Base-by-base conservation (phyloP, 2,113 vertebrate genomes). In the Sylvicapra grimmia region DNA sequence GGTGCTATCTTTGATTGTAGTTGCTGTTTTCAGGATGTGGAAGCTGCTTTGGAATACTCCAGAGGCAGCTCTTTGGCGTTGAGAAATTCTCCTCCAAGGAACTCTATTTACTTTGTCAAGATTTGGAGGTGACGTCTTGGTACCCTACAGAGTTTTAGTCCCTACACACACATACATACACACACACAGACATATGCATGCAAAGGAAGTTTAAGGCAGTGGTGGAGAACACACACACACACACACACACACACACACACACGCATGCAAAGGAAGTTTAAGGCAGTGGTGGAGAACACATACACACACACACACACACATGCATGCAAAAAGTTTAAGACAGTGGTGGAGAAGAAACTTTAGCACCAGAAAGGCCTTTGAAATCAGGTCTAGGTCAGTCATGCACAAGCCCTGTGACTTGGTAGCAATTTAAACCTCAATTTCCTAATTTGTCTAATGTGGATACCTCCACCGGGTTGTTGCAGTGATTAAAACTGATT, bases 21-120 rank as follows among this genome's bases (percentile, higher is more conserved):
- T 89, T 97, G 86, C 58, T 93, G 77, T 97, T 98, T 98, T 65
- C 97, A 98, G 98, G 97, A 98, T 95, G 89, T 16, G 77, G 87
- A 98, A 97, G 94, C 84, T 88, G 72, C 95, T 97, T 36, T 65
- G 85, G 54, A 93, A 36, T 29, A 49, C 97, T 90, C 84, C n/a
- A 96, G 95, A 95, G 96, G 85, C 56, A 97, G 92, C 63, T 92
- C 3, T 92, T 19, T 93, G 91, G 83, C 93, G n/a, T 92, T 93
- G 89, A 89, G 72, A 82, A 90, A 94, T 83, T 95, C 59, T 93
- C 56, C 44, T n/a, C 21, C 12, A 29, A 93, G 65, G 36, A 96
- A 29, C 15, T 75, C 72, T 49, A 6, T 56, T 77, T 47, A 86
- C 15, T 97, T 88, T 36, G 8, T 56, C 65, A 86, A 51, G 29